Evolutionary conservation across 2,888 invertebrate species (phyloP), one percentile per base, ranked within the genome.

Genomic region (Conchocele bisecta): DNA sequence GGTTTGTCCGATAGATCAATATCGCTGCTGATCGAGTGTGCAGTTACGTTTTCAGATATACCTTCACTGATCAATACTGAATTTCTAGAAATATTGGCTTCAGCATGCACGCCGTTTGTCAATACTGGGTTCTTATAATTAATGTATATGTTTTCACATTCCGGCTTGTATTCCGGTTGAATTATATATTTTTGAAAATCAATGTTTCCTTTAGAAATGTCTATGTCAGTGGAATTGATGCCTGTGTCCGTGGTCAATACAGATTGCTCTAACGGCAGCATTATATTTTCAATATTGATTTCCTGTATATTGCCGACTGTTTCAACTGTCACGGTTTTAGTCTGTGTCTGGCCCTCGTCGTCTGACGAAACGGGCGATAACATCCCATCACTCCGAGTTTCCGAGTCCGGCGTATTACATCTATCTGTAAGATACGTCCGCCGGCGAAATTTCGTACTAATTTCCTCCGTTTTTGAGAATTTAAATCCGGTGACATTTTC

Each of bases 401-500:
- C 77, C 1, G 72, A 65, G 41, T 76, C 76, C 3, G 76, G 73
- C 37, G 53, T 31, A 42, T 66, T 67, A 17, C 51, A 51, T 44
- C 81, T 76, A 7, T 83, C 83, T n/a, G 79, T 72, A 11, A 79
- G 66, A 37, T 74, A 83, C n/a, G 64, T 58, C 15, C 81, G 54
- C n/a, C 56, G 51, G 15, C 54, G 50, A 28, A 74, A 73, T 28
- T 82, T 68, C 1, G 79, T 82, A 3, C 63, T 66, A 11, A 78
- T 59, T 24, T 82, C 77, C 61, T 82, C 83, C 0, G 81, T 81
- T 17, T 65, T 58, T 9, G 83, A 76, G 65, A 80, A 83, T 11
- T 65, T 76, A 57, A 82, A 75, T 15, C 78, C 72, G 4, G 65
- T 60, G 1, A 72, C 77, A 17, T 73, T 75, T 24, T 81, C 81